These are phyloP conservation scores for Cynodonichthys magdalenae DNA, from an alignment of 2,797 vertebrate species.

Conservation along the genomic window DNA sequence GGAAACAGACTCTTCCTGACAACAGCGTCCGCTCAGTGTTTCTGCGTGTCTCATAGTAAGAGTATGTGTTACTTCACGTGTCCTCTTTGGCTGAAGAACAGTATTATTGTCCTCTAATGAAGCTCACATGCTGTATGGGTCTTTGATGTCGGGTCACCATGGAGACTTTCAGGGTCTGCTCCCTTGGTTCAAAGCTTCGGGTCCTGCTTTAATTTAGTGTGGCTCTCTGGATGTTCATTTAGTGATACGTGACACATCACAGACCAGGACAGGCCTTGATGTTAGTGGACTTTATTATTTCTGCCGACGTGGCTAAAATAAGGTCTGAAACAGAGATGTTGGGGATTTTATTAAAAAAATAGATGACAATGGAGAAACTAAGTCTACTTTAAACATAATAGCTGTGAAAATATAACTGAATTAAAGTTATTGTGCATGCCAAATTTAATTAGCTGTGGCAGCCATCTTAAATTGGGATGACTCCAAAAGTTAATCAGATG, in stretches of 20 bases:
- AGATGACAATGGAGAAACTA: too few species aligned
- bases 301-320: conserved; percentile 28
- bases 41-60: conserved; percentile 14
- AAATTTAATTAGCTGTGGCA: too few species aligned
- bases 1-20: conserved; percentile 42
- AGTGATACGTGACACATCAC: conserved; percentile 70
- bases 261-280: conserved; percentile 52
- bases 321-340: background rate
- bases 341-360: too few species aligned
- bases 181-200: conserved; percentile 59
- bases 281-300: conserved; percentile 29
- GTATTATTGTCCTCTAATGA: conserved; percentile 58
- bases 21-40: conserved; percentile 21
- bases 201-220: conserved; percentile 48
- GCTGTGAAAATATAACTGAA: too few species aligned
- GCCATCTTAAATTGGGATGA: too few species aligned
- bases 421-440: too few species aligned
- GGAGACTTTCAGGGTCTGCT: conserved; percentile 47
- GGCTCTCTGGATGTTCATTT: conserved; percentile 48
- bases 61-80: conserved; percentile 13
- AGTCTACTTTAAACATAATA: too few species aligned
- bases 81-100: conserved; percentile 15
- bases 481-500: background rate
- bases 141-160: conserved; percentile 72
- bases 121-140: conserved; percentile 54